Percentiles rank a stretch among this genome's conserved stretches.
These are phyloP conservation scores for Strigops habroptila DNA, from an alignment of 2,113 vertebrate genomes.

Conservation along the genomic window DNA sequence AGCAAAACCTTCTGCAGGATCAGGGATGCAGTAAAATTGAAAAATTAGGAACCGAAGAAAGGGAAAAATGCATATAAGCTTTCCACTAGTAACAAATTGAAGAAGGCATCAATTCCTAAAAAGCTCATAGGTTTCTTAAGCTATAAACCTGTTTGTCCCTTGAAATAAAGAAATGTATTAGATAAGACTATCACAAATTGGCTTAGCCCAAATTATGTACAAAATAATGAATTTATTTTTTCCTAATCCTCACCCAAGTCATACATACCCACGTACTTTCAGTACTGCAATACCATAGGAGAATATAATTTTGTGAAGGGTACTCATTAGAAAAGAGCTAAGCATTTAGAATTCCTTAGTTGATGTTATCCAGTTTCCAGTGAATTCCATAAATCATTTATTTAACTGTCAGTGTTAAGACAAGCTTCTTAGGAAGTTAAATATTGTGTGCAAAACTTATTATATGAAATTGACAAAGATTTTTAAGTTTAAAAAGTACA, in stretches of 20 bases:
- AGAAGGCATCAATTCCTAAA: not conserved
- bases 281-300: not conserved
- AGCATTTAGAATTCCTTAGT: not conserved
- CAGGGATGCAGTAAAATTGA: not conserved
- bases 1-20: not conserved
- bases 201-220: not conserved
- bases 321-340: not conserved
- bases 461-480: not conserved
- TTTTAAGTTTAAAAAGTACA: slow-evolving; percentile 15
- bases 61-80: not conserved
- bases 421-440: not conserved
- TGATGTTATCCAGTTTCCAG: not conserved
- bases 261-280: not conserved
- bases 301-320: not conserved
- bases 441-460: not conserved
- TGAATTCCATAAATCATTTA: not conserved
- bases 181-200: not conserved
- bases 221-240: not conserved
- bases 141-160: not conserved
- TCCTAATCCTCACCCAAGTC: not conserved
- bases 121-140: not conserved
- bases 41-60: not conserved
- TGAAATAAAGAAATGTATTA: not conserved
- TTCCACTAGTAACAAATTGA: not conserved
- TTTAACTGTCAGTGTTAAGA: not conserved